Evolutionary conservation across 2,797 vertebrate genomes (phyloP).

Genomic region (Malacoraja senta): DNA sequence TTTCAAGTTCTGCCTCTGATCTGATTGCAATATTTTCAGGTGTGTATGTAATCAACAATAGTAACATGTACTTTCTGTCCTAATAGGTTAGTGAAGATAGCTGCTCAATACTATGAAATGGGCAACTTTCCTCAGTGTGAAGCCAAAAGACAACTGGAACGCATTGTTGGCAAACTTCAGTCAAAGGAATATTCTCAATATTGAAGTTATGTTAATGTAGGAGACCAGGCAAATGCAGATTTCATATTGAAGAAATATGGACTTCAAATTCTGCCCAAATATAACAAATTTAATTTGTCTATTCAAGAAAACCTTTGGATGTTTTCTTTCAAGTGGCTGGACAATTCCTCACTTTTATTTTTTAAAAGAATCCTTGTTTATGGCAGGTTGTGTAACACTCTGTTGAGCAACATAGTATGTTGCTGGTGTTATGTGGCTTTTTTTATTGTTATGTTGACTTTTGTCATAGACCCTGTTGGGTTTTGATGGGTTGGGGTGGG

Average conservation of each 20-base stretch:
- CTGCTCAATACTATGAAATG: slow-evolving; percentile 96
- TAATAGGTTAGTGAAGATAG: slow-evolving; percentile 89
- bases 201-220: slow-evolving; percentile 67
- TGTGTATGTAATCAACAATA: not conserved
- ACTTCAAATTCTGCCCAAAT: slow-evolving; percentile 34
- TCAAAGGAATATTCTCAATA: slow-evolving; percentile 94
- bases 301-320: slow-evolving; percentile 32
- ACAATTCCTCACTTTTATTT: slow-evolving; percentile 37
- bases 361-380: slow-evolving; percentile 34
- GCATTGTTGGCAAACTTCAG: slow-evolving; percentile 87
- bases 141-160: slow-evolving; percentile 93
- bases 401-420: slow-evolving; percentile 38
- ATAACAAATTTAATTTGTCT: slow-evolving; percentile 36
- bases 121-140: slow-evolving; percentile 96
- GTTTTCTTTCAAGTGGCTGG: slow-evolving; percentile 35
- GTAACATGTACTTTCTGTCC: slow-evolving; percentile 42
- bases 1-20: not conserved
- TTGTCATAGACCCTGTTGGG: slow-evolving; percentile 37
- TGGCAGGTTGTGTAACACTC: slow-evolving; percentile 37
- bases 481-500: slow-evolving; percentile 32
- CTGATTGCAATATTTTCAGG: not conserved
- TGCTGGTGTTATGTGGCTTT: slow-evolving; percentile 39
- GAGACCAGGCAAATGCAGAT: slow-evolving; percentile 48
- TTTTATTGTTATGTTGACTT: slow-evolving; percentile 38
- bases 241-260: slow-evolving; percentile 39